Conservation (phyloP, 2,888 invertebrate genomes). For the Orchesellides sinensis region DNA sequence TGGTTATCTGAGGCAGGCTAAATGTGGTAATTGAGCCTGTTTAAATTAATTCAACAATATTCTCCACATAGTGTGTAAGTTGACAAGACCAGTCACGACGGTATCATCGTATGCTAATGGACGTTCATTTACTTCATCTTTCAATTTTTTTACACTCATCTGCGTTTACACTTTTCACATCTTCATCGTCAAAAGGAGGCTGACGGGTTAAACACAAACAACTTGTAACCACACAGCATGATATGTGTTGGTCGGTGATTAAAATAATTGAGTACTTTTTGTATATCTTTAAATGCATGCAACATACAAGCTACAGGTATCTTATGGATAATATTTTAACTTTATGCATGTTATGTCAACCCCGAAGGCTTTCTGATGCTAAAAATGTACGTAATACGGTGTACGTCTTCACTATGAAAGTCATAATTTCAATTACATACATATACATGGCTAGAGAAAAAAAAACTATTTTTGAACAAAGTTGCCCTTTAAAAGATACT, state of each 20-base stretch:
- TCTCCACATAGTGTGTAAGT: background rate
- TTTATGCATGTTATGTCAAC: background rate
- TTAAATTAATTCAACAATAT: slow-evolving; percentile 32
- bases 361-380: slow-evolving; percentile 1
- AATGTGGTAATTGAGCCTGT: slow-evolving; percentile 3
- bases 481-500: background rate
- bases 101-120: slow-evolving; percentile 49
- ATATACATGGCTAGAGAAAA: background rate
- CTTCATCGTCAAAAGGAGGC: slow-evolving; percentile 14
- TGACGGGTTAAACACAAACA: slow-evolving; percentile 1
- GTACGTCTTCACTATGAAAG: slow-evolving; percentile 16
- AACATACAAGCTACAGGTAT: background rate
- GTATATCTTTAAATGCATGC: background rate
- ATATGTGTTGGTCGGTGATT: background rate
- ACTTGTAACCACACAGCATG: background rate
- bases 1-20: too few species aligned
- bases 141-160: slow-evolving; percentile 11
- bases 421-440: slow-evolving; percentile 39
- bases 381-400: background rate
- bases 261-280: background rate
- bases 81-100: slow-evolving; percentile 55
- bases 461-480: slow-evolving; percentile 12
- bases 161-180: slow-evolving; percentile 12
- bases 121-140: slow-evolving; percentile 44
- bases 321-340: background rate